phyloP scores from a whole-genome alignment of 2,888 invertebrate species.

The Hypomecis atomaria region DNA sequence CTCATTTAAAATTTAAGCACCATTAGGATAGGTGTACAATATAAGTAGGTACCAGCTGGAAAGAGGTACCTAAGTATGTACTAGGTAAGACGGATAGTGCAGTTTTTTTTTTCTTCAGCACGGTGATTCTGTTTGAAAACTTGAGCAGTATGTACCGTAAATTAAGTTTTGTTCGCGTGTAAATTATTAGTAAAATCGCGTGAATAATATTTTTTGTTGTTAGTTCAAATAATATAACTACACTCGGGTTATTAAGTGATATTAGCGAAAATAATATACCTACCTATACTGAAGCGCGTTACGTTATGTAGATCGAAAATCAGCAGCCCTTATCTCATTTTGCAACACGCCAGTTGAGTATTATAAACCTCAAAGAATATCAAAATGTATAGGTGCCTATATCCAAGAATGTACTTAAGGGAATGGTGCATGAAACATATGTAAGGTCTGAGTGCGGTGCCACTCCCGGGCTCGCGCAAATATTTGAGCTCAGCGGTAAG shows the following conservation, averaged over 20 bases:
- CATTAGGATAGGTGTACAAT: conserved; percentile 27
- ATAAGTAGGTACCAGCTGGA: conserved; percentile 15
- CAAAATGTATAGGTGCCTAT: conserved; percentile 12
- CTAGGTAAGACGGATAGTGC: not conserved
- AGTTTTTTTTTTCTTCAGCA: conserved; percentile 7
- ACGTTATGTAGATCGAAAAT: too few relatives aligned
- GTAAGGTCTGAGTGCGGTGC: conserved; percentile 59
- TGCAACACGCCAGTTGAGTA: conserved; percentile 27
- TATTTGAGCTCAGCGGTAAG: conserved; percentile 66
- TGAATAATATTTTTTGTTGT: too few relatives aligned
- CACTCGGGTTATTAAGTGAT: too few relatives aligned
- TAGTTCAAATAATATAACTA: too few relatives aligned
- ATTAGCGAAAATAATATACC: too few relatives aligned
- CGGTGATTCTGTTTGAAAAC: too few relatives aligned
- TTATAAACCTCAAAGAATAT: conserved; percentile 6
- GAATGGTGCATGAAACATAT: conserved; percentile 51
- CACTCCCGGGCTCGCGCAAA: conserved; percentile 70
- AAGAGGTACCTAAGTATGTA: conserved; percentile 9
- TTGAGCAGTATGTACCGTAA: too few relatives aligned
- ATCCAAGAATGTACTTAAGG: conserved; percentile 25
- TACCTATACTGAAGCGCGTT: too few relatives aligned
- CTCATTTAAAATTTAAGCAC: conserved; percentile 34
- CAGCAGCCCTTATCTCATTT: not conserved
- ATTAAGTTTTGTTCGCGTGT: too few relatives aligned
- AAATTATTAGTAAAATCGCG: too few relatives aligned